Base-by-base conservation (phyloP, 2,113 vertebrate genomes). In the Menidia beryllina region DNA sequence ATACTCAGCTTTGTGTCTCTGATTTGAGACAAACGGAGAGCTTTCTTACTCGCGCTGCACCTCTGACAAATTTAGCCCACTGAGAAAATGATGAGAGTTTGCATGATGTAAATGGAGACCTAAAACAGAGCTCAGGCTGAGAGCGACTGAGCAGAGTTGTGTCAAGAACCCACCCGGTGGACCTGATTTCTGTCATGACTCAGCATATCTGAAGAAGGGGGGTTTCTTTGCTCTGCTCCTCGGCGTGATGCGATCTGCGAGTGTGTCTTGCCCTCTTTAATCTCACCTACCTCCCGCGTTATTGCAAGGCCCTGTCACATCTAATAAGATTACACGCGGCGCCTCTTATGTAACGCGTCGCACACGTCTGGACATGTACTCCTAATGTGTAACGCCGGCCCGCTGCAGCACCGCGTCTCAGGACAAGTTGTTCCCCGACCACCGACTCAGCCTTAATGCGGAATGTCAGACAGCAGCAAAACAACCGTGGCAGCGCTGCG, bases 271-370 rank as follows among this genome's bases (percentile, higher is more conserved):
- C 76, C 50, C 71, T 66, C 20, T 34, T 25, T 17, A 27, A 36
- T 64, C 49, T 53, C 8, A 14, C 39, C 39, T 55, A 43, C 23
- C 50, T 13, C 45, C 62, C 45, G 0, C 82, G 71, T 87, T 72
- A 34, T 81, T 81, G 13, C 65, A 70, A 51, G 60, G 61, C 15
- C 9, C 43, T 7, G 75, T 75, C 81, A 67, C 19, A 43, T 83
- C 75, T 78, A 64, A 58, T 9, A 23, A 41, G 59, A 83, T 86
- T 66, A 80, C 70, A 21, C 67, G 54, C 7, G 57, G 3, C 55
- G n/a, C n/a, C n/a, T 67, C 70, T 93, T 90, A 91, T 54, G 65
- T 91, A 91, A 91, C 71, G 0, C 54, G n/a, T 51, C 12, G 20
- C 15, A 76, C 90, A 77, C 67, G 92, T 87, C 78, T 48, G 64